Evolutionary conservation across 2,797 vertebrate species (phyloP).

Genomic region (Calcarius lapponicus): DNA sequence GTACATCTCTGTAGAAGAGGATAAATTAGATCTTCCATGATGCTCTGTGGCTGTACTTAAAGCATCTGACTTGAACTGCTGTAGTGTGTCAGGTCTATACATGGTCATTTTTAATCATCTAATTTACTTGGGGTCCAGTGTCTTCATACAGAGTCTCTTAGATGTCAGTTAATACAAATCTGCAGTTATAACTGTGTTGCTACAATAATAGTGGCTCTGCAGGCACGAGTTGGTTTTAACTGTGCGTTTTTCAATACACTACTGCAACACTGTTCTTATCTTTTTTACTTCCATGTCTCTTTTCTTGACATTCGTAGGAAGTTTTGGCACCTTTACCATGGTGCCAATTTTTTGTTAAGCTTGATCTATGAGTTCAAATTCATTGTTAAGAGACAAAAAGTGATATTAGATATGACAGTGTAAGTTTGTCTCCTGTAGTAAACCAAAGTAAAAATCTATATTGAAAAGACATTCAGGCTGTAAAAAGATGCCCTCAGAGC

Average conservation of each 20-base stretch:
- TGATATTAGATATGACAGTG: neutral
- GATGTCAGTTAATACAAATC: neutral
- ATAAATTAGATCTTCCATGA: neutral
- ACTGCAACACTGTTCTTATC: neutral
- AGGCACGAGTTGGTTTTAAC: no score
- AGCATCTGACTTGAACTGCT: neutral
- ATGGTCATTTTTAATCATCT: rapidly evolving
- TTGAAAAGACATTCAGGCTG: neutral
- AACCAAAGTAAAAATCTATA: neutral
- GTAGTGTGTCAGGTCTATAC: neutral
- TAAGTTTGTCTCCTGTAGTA: neutral
- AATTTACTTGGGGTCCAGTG: neutral
- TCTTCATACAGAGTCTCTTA: neutral
- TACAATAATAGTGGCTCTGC: neutral
- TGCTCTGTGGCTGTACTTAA: rapidly evolving
- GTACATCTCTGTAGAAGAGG: neutral
- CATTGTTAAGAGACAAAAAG: neutral
- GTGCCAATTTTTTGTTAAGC: neutral
- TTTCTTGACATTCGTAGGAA: neutral
- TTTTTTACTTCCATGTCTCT: neutral
- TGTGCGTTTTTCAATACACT: neutral
- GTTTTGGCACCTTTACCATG: neutral
- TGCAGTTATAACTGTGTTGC: neutral
- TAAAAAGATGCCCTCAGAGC: neutral
- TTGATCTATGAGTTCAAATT: neutral